Evolutionary conservation across 2,797 vertebrate species (phyloP).

Genomic region (Hapalemur alaotrensis): DNA sequence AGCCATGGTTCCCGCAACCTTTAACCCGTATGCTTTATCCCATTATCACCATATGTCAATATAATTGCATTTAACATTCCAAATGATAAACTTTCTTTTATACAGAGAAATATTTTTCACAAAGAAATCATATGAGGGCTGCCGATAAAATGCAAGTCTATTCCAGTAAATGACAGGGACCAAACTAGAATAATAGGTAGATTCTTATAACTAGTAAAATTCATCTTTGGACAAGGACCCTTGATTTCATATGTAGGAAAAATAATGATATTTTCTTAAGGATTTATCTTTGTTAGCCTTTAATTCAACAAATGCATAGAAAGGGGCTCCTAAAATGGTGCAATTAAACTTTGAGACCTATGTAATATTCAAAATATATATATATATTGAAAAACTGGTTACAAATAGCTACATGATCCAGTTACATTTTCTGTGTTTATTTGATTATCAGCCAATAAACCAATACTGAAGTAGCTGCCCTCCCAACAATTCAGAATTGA

Average conservation of each 20-base stretch:
- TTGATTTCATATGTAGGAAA: background rate
- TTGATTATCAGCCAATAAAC: background rate
- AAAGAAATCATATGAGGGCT: constrained; percentile 73
- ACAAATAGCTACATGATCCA: background rate
- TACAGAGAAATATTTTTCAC: constrained; percentile 76
- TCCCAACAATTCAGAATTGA: background rate
- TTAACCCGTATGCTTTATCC: constrained; percentile 89
- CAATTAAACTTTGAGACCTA: background rate
- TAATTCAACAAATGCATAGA: constrained; percentile 35
- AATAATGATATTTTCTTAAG: constrained; percentile 25
- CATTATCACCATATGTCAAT: constrained; percentile 91
- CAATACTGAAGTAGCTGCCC: background rate
- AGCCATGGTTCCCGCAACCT: constrained; percentile 89
- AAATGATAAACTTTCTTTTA: constrained; percentile 83
- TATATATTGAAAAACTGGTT: background rate
- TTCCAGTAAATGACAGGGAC: constrained; percentile 2
- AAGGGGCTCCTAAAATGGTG: background rate
- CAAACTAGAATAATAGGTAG: background rate
- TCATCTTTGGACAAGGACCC: background rate
- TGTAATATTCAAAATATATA: background rate
- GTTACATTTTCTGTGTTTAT: constrained; percentile 9
- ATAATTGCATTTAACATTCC: constrained; percentile 88
- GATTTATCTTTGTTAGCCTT: background rate
- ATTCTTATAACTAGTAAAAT: background rate
- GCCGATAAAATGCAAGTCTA: constrained; percentile 65